A percentile compares a stretch with the other conserved stretches of the same genome.
phyloP scores from a whole-genome alignment of 1,140 invertebrate genomes.

The Paralvinella palmiformis region DNA sequence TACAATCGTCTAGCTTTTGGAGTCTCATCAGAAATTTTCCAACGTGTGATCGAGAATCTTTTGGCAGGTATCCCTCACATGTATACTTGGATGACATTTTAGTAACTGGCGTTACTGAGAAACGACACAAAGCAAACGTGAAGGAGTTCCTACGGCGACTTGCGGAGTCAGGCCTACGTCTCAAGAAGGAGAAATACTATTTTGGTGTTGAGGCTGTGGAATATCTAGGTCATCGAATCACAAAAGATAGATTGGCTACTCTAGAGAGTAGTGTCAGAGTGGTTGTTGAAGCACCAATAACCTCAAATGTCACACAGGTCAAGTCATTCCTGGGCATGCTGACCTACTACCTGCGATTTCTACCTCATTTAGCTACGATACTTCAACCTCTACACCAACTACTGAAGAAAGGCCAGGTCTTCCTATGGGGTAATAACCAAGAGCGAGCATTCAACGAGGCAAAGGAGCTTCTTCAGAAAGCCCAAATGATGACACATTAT shows the following conservation, averaged over 20 bases:
- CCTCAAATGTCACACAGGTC: neutral
- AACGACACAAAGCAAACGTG: constrained; percentile 16
- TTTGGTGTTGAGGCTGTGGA: neutral
- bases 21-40: constrained; percentile 52
- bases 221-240: constrained; percentile 6
- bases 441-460: constrained; percentile 6
- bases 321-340: constrained; percentile 5
- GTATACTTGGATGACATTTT: constrained; percentile 23
- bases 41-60: constrained; percentile 49
- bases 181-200: constrained; percentile 6
- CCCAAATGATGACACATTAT: constrained; percentile 38
- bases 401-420: constrained; percentile 4
- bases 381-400: neutral
- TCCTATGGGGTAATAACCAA: neutral
- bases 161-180: constrained; percentile 3
- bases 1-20: constrained; percentile 52
- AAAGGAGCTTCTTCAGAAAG: neutral
- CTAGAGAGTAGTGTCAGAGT: neutral
- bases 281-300: constrained; percentile 3
- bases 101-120: constrained; percentile 17
- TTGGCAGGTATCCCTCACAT: constrained; percentile 34
- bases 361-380: neutral
- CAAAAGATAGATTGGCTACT: neutral
- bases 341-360: constrained; percentile 8
- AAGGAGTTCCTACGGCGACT: constrained; percentile 4